Conservation (phyloP, 1,140 invertebrate species). For the Bombyx mandarina region DNA sequence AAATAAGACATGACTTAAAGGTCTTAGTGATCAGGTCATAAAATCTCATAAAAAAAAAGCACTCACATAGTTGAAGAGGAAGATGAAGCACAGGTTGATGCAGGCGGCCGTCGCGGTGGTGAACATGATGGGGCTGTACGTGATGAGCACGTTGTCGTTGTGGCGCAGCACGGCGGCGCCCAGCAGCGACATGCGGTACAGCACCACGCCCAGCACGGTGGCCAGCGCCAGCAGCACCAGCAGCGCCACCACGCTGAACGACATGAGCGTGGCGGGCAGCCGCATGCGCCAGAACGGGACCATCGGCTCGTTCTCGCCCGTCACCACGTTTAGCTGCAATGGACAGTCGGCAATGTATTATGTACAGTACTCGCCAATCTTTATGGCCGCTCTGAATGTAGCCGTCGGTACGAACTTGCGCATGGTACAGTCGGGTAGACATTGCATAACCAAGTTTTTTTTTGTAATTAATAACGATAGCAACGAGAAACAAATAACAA, state of each 20-base stretch:
- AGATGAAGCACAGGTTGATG: slow-evolving; percentile 89
- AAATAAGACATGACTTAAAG: too few species aligned
- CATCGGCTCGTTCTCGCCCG: slow-evolving; percentile 84
- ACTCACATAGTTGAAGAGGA: slow-evolving; percentile 88
- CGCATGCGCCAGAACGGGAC: slow-evolving; percentile 92
- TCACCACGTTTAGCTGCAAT: slow-evolving; percentile 77
- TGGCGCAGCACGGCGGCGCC: slow-evolving; percentile 75
- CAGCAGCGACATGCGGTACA: slow-evolving; percentile 92
- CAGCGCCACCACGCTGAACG: slow-evolving; percentile 86
- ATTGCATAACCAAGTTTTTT: too few species aligned
- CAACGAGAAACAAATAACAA: too few species aligned
- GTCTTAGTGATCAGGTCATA: too few species aligned
- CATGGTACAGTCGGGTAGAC: background rate
- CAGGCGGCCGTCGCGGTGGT: slow-evolving; percentile 87
- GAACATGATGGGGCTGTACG: slow-evolving; percentile 83
- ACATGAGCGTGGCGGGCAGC: slow-evolving; percentile 86
- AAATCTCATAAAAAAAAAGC: too few species aligned
- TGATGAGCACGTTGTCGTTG: slow-evolving; percentile 64
- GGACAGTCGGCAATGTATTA: too few species aligned
- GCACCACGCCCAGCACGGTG: slow-evolving; percentile 90
- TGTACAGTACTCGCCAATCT: too few species aligned
- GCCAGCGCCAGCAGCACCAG: slow-evolving; percentile 86
- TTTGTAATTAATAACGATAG: too few species aligned
- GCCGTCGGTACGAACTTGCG: too few species aligned
- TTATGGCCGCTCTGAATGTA: too few species aligned